Evolutionary conservation across 2,797 vertebrate genomes (phyloP), one percentile per base, ranked within the genome.

Genomic region (Malurus leucopterus): DNA sequence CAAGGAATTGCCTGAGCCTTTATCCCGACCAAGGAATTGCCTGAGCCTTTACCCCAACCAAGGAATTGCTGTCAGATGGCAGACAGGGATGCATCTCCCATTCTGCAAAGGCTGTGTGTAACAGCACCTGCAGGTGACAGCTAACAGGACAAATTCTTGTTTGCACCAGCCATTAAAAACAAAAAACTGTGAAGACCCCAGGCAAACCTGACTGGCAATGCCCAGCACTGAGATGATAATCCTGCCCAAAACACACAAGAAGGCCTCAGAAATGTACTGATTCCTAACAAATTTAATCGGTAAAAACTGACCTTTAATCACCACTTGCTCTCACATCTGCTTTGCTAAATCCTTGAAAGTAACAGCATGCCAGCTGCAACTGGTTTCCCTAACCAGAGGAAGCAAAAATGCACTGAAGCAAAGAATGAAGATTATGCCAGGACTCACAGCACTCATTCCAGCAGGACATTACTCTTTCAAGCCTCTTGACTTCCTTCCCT

Each of bases 291-390:
- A 36, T 59, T 74, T 55, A 68, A 53, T 55, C 41, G 71, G 12
- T 46, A 73, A 88, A 89, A 85, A 10, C 23, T 49, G 59, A 78
- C 49, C 19, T 90, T 65, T 68, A 89, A 71, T 77, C 54, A 85
- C 40, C 9, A 27, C 27, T 44, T n/a, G 30, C 46, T 51, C 59
- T 23, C 58, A 18, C 58, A 58, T 51, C 72, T 83, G 76, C 43
- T 72, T 53, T 63, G 32, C 19, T 40, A 53, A 63, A 67, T 68
- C 62, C 65, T 46, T 58, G 19, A 5, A 57, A 63, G 13, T 29
- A 76, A 61, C n/a, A 57, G 11, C 26, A 41, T 55, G 55, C 23
- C 70, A 69, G 49, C 53, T 84, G 30, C 67, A 91, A 73, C 36
- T 72, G n/a, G 46, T 69, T 80, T 86, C 26, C n/a, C 44, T 67